These are phyloP conservation scores for Drosophila mayaguana DNA, from an alignment of 2,888 invertebrate species.

Conservation along the genomic window DNA sequence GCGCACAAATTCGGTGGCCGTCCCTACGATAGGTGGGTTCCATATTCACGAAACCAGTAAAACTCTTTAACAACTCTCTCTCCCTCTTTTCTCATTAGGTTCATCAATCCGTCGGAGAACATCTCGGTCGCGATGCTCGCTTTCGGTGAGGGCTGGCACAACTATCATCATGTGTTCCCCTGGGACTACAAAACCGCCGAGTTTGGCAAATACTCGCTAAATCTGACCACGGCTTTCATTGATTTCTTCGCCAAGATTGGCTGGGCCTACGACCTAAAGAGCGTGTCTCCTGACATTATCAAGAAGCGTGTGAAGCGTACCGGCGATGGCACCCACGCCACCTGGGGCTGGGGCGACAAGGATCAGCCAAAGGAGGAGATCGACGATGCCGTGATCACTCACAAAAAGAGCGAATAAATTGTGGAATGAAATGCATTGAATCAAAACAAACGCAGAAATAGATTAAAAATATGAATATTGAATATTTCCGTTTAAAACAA, in stretches of 20 bases:
- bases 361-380: conserved; percentile 87
- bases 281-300: conserved; percentile 90
- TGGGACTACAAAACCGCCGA: conserved; percentile 95
- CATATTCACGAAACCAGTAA: not conserved
- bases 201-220: conserved; percentile 89
- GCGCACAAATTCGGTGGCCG: conserved; percentile 93
- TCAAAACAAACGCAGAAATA: conserved; percentile 32
- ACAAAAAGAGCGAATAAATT: conserved; percentile 87
- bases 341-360: conserved; percentile 93
- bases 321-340: conserved; percentile 90
- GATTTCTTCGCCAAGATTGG: conserved; percentile 93
- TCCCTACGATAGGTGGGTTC: conserved; percentile 89
- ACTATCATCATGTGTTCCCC: conserved; percentile 93
- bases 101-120: conserved; percentile 90
- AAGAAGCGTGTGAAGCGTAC: conserved; percentile 90
- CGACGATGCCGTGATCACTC: conserved; percentile 87
- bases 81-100: conserved; percentile 77
- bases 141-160: conserved; percentile 93
- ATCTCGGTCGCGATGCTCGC: conserved; percentile 87
- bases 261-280: conserved; percentile 94
- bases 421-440: conserved; percentile 29
- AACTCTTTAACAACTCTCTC: not conserved
- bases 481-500: conserved; percentile 46
- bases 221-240: conserved; percentile 91
- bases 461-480: conserved; percentile 28